A percentile compares a stretch with the other conserved stretches of the same genome.
Evolutionary conservation across 2,113 vertebrate species (phyloP).

Genomic region (Nettapus auritus): DNA sequence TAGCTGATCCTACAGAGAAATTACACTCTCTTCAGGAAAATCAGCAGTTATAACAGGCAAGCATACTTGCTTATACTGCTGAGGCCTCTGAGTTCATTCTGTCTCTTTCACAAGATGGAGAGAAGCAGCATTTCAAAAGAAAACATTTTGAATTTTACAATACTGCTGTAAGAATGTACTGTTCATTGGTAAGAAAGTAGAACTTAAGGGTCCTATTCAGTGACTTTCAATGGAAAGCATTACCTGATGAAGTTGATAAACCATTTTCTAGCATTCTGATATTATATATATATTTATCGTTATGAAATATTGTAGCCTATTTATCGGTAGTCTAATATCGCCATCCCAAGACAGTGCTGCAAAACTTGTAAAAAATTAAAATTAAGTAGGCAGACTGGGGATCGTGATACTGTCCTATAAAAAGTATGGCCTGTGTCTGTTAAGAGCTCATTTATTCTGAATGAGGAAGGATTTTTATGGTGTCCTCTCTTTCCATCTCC

Average conservation of each 20-base stretch:
- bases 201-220: not conserved
- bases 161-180: not conserved
- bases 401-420: not conserved
- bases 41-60: not conserved
- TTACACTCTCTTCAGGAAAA: conserved; percentile 23
- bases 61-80: not conserved
- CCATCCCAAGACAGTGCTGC: not conserved
- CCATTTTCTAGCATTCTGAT: not conserved
- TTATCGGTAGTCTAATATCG: not conserved
- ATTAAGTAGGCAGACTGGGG: not conserved
- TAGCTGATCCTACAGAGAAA: conserved; percentile 33
- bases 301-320: not conserved
- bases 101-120: not conserved
- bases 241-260: not conserved
- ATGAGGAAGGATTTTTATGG: not conserved
- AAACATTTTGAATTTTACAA: not conserved
- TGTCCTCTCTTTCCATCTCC: not conserved
- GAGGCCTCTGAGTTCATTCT: not conserved
- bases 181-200: not conserved
- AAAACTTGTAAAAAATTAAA: not conserved
- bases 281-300: not conserved
- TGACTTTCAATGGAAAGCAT: not conserved
- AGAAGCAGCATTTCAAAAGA: not conserved
- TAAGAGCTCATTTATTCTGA: not conserved
- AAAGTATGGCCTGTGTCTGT: not conserved